These are phyloP conservation scores for Cololabis saira DNA, from an alignment of 2,113 vertebrate species.

Conservation along the genomic window DNA sequence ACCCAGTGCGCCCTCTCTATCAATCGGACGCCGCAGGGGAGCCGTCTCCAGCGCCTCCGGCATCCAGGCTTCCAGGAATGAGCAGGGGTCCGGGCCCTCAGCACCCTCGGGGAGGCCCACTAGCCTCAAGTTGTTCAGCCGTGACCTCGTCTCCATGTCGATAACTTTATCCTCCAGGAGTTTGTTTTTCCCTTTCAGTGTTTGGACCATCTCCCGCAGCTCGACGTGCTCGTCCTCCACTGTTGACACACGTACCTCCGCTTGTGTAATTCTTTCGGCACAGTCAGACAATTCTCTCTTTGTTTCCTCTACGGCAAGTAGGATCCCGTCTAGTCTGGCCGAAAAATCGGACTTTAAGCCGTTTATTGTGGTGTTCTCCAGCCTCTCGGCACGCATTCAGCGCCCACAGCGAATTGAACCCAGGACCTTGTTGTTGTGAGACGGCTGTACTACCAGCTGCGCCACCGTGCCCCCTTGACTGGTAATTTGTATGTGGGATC, in stretches of 20 bases:
- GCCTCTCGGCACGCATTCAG: no score
- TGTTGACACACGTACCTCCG: not conserved
- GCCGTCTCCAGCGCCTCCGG: not conserved
- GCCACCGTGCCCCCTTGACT: no score
- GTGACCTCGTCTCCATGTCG: not conserved
- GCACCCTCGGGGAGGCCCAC: not conserved
- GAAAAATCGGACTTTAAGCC: not conserved
- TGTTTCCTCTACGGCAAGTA: not conserved
- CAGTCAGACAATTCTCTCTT: not conserved
- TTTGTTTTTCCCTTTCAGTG: not conserved
- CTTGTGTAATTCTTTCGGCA: not conserved
- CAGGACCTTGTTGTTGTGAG: no score
- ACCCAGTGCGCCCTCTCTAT: not conserved
- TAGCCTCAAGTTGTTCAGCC: not conserved
- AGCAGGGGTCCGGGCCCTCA: not conserved
- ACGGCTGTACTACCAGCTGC: no score
- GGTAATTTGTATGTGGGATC: no score
- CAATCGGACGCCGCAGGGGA: not conserved
- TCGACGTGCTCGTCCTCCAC: not conserved
- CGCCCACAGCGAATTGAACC: no score
- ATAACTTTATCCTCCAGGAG: not conserved
- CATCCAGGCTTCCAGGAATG: not conserved
- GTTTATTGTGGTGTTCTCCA: no score
- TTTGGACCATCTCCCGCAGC: not conserved
- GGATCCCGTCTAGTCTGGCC: no score